Percentiles rank a stretch among this genome's conserved stretches.
phyloP scores from a whole-genome alignment of 2,888 invertebrate genomes.

The Monoplex corrugatus region DNA sequence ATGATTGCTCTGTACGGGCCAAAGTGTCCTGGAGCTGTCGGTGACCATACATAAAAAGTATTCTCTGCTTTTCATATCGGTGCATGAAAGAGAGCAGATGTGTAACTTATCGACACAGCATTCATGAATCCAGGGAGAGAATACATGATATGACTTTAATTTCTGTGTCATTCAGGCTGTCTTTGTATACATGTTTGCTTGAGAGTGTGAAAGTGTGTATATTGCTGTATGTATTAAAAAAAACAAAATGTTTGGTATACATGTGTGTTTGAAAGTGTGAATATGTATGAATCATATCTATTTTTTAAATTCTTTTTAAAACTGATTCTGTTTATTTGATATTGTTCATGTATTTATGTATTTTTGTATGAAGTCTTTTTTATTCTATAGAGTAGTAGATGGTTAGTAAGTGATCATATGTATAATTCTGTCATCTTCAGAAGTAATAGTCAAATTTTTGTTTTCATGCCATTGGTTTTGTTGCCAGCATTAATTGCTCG shows the following conservation, averaged over 20 bases:
- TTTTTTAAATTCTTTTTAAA: not conserved
- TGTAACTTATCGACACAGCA: conserved; percentile 27
- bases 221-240: too few relatives aligned
- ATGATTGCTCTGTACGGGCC: not conserved
- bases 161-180: not conserved
- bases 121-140: conserved; percentile 23
- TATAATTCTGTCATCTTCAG: too few relatives aligned
- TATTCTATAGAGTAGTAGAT: too few relatives aligned
- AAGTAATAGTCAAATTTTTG: too few relatives aligned
- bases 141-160: not conserved
- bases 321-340: too few relatives aligned
- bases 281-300: not conserved
- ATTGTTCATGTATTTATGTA: too few relatives aligned
- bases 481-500: too few relatives aligned
- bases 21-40: not conserved
- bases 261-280: not conserved
- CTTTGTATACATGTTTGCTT: not conserved
- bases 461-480: too few relatives aligned
- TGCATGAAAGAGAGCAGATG: conserved; percentile 31
- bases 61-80: conserved; percentile 30
- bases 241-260: not conserved
- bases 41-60: conserved; percentile 18
- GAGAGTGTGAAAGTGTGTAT: not conserved
- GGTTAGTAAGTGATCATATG: too few relatives aligned
- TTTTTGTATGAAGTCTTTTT: too few relatives aligned